Conservation (phyloP, 2,888 invertebrate genomes). For the Stenoptilia bipunctidactyla region DNA sequence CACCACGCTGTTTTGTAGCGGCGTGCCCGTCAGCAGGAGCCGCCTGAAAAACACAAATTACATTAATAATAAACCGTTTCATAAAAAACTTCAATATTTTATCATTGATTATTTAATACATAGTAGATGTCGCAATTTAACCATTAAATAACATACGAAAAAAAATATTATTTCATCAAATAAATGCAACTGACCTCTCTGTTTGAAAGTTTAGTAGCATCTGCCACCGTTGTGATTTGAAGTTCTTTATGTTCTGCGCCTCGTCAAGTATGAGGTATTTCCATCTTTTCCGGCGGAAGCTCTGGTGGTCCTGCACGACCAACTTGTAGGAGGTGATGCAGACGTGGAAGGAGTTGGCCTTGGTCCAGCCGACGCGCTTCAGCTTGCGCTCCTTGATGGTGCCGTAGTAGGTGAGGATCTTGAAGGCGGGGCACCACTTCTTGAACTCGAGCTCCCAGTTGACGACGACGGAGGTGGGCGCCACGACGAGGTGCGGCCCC, state of each 20-base stretch:
- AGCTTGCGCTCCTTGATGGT: conserved; percentile 94
- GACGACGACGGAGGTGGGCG: conserved; percentile 98
- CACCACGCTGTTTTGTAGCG: conserved; percentile 95
- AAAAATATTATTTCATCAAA: too few species aligned
- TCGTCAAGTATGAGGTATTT: conserved; percentile 98
- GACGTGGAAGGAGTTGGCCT: conserved; percentile 97
- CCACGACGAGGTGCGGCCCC: conserved; percentile 99
- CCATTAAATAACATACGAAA: too few species aligned
- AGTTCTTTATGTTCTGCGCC: conserved; percentile 99
- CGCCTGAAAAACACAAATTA: conserved; percentile 69
- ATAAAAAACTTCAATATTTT: too few species aligned
- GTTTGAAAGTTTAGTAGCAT: conserved; percentile 94
- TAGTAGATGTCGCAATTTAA: too few species aligned
- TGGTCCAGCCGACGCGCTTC: conserved; percentile 96
- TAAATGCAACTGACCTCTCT: conserved; percentile 79
- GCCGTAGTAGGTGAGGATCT: conserved; percentile 98
- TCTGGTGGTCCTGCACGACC: conserved; percentile 98
- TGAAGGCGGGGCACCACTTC: conserved; percentile 99
- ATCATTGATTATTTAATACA: too few species aligned
- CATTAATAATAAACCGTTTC: too few species aligned
- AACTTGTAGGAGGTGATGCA: conserved; percentile 98
- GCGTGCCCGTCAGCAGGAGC: conserved; percentile 92
- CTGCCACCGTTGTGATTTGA: conserved; percentile 99
- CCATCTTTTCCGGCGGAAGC: conserved; percentile 97
- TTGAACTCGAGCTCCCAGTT: conserved; percentile 99